A percentile compares a stretch with the other conserved stretches of the same genome.
phyloP scores from a whole-genome alignment of 2,113 vertebrate species.

The Pterocles orientalis region DNA sequence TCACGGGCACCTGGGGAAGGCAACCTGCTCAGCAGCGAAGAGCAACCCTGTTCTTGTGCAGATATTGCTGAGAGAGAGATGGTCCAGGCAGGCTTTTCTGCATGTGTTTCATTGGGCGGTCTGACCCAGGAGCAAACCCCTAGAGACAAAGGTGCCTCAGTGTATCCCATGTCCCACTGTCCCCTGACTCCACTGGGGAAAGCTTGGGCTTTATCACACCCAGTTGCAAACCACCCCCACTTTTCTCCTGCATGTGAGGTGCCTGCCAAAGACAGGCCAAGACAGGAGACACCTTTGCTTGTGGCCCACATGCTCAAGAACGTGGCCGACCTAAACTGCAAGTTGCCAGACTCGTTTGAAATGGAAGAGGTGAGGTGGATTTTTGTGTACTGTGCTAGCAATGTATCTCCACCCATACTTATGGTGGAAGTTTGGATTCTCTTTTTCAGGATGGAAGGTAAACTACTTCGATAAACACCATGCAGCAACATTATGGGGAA shows the following conservation, averaged over 20 bases:
- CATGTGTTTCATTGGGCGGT: not conserved
- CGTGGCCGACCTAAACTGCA: not conserved
- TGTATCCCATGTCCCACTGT: not conserved
- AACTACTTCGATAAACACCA: not conserved
- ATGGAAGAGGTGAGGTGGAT: conserved; percentile 72
- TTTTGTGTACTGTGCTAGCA: not conserved
- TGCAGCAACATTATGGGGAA: not conserved
- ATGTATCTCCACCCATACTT: not conserved
- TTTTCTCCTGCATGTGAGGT: not conserved
- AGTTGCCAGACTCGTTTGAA: conserved; percentile 71
- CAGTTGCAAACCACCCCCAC: not conserved
- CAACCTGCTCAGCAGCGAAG: not conserved
- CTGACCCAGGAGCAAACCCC: not conserved
- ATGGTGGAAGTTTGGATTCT: not conserved
- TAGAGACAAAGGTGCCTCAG: not conserved
- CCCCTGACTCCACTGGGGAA: not conserved
- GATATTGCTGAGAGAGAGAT: not conserved
- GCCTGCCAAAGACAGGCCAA: not conserved
- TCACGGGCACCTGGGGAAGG: not conserved
- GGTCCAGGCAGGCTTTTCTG: not conserved
- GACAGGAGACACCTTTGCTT: not conserved
- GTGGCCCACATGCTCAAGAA: conserved; percentile 10
- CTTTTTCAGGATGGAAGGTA: not conserved
- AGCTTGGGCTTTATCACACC: not conserved
- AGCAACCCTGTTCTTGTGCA: not conserved